Evolutionary conservation across 1,140 invertebrate species (phyloP).

Genomic region (Sipha flava): DNA sequence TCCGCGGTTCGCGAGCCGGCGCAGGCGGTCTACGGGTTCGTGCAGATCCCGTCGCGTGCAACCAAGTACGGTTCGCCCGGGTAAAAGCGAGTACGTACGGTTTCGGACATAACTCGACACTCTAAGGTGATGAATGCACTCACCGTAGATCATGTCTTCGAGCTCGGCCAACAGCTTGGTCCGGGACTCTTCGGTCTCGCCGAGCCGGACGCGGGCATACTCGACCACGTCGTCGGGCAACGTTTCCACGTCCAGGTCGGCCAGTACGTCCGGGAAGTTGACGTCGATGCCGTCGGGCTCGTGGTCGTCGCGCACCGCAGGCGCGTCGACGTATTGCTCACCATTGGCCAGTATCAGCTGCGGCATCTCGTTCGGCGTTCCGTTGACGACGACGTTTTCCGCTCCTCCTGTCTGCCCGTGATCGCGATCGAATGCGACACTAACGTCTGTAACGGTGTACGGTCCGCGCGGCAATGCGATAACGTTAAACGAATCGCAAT

Average conservation of each 20-base stretch:
- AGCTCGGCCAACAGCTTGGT: constrained; percentile 56
- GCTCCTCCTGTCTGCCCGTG: neutral
- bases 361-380: neutral
- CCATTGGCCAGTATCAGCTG: neutral
- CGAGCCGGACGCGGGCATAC: constrained; percentile 46
- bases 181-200: constrained; percentile 52
- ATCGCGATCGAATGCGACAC: neutral
- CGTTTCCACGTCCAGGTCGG: constrained; percentile 44
- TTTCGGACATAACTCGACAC: neutral
- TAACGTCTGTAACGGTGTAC: too few species aligned
- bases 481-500: too few species aligned
- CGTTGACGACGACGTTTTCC: too few species aligned
- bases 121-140: constrained; percentile 37
- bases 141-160: constrained; percentile 66
- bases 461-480: too few species aligned
- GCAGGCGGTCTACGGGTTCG: too few species aligned
- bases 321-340: neutral
- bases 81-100: neutral
- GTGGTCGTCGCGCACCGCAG: neutral
- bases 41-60: too few species aligned
- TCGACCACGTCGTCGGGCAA: constrained; percentile 46
- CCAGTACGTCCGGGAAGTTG: constrained; percentile 43
- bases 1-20: too few species aligned
- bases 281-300: neutral
- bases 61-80: neutral